A percentile compares a stretch with the other conserved stretches of the same genome.
These are phyloP conservation scores for Drosophila kohkoa DNA, from an alignment of 1,140 invertebrate genomes.

Conservation along the genomic window DNA sequence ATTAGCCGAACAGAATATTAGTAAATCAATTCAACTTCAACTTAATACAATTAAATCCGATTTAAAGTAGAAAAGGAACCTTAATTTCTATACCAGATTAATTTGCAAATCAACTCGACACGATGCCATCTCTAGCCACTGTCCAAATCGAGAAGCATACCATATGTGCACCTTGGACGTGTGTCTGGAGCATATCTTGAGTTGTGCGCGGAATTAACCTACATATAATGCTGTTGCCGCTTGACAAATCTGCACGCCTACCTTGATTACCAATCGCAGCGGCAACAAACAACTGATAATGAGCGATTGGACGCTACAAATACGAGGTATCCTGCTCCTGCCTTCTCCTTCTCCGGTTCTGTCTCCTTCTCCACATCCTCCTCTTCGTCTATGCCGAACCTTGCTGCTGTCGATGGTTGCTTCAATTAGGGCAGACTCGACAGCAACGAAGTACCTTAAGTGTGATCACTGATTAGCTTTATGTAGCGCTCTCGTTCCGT, in stretches of 20 bases:
- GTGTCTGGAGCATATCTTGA: constrained; percentile 65
- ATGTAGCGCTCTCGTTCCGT: constrained; percentile 20
- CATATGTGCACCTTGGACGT: constrained; percentile 20
- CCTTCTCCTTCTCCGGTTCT: neutral
- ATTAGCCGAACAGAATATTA: too few species aligned
- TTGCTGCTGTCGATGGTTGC: constrained; percentile 43
- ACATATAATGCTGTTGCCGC: constrained; percentile 78
- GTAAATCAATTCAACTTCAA: too few species aligned
- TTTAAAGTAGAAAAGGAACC: neutral
- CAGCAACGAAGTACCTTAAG: constrained; percentile 51
- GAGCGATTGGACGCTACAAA: constrained; percentile 76
- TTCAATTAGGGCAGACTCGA: constrained; percentile 69
- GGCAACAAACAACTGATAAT: constrained; percentile 82
- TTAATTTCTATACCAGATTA: neutral
- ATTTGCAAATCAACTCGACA: neutral
- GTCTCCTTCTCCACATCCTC: neutral
- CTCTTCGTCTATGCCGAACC: neutral
- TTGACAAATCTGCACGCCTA: constrained; percentile 81
- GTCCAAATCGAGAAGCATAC: neutral
- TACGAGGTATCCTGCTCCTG: constrained; percentile 36
- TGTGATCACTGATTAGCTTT: constrained; percentile 69
- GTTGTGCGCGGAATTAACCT: constrained; percentile 80
- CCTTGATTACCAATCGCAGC: constrained; percentile 74
- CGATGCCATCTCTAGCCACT: constrained; percentile 7
- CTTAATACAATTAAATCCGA: neutral